phyloP scores from a whole-genome alignment of 2,888 invertebrate species.

The Caenorhabditis afra region DNA sequence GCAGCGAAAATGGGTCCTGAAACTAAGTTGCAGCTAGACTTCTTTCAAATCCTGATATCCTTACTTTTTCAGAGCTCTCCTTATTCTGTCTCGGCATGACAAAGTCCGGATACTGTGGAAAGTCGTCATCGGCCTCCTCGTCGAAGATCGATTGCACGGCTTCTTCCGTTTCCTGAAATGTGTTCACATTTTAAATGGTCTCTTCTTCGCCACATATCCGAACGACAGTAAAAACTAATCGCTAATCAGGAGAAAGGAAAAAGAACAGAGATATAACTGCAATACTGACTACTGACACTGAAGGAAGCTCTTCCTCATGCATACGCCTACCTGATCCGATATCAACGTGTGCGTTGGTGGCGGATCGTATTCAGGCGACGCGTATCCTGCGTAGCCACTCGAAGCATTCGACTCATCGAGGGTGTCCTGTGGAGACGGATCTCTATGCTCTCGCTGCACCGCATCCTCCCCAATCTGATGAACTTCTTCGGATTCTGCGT shows the following conservation, averaged over 20 bases:
- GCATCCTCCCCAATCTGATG: too few species aligned
- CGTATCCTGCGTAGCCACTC: background rate
- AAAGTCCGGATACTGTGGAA: slow-evolving; percentile 60
- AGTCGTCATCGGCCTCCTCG: slow-evolving; percentile 61
- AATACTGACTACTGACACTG: slow-evolving; percentile 1
- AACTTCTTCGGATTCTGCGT: background rate
- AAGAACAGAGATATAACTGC: too few species aligned
- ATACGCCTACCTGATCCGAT: slow-evolving; percentile 49
- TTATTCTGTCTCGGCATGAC: slow-evolving; percentile 29
- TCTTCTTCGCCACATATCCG: too few species aligned
- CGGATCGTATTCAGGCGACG: background rate
- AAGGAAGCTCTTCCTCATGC: slow-evolving; percentile 19
- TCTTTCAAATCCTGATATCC: too few species aligned
- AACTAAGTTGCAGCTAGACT: too few species aligned
- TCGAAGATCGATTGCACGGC: slow-evolving; percentile 65
- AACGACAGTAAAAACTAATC: background rate
- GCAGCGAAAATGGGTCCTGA: too few species aligned
- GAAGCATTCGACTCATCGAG: background rate
- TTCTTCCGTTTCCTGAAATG: slow-evolving; percentile 61
- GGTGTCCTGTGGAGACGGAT: too few species aligned
- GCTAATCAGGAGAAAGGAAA: background rate
- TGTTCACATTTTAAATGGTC: background rate
- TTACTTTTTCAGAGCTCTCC: background rate
- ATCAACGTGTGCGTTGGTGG: slow-evolving; percentile 24
- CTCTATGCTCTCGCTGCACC: too few species aligned